phyloP scores from a whole-genome alignment of 1,140 invertebrate species.

The Halictus rubicundus region DNA sequence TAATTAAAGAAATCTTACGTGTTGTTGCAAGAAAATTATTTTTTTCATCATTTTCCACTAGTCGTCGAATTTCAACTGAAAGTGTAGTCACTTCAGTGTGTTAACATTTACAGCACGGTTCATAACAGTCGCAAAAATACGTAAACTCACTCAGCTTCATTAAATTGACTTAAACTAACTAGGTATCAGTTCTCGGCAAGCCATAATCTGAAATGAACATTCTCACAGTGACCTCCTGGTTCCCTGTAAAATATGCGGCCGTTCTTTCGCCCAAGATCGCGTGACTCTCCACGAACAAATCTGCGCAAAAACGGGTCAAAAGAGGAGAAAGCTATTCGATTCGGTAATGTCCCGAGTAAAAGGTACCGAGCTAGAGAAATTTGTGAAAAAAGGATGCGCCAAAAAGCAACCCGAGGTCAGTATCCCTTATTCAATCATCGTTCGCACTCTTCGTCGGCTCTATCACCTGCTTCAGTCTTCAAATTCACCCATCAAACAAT shows the following conservation, averaged over 20 bases:
- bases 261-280: conserved; percentile 90
- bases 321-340: conserved; percentile 94
- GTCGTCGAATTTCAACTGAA: too few species aligned
- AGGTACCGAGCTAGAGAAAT: conserved; percentile 94
- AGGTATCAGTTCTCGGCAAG: background rate
- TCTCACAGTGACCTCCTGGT: conserved; percentile 75
- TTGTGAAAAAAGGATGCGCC: conserved; percentile 78
- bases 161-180: too few species aligned
- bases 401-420: conserved; percentile 70
- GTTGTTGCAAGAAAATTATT: too few species aligned
- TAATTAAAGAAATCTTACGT: too few species aligned
- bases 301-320: conserved; percentile 87
- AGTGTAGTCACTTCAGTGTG: too few species aligned
- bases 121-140: too few species aligned
- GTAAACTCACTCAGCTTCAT: too few species aligned
- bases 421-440: conserved; percentile 13
- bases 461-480: too few species aligned
- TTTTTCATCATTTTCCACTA: too few species aligned
- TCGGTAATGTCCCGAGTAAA: conserved; percentile 89
- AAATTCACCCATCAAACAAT: too few species aligned
- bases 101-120: too few species aligned
- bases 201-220: background rate
- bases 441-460: background rate
- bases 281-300: conserved; percentile 91
- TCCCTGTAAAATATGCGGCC: conserved; percentile 85